Evolutionary conservation across 2,797 vertebrate species (phyloP).

Genomic region (Danio albolineatus): DNA sequence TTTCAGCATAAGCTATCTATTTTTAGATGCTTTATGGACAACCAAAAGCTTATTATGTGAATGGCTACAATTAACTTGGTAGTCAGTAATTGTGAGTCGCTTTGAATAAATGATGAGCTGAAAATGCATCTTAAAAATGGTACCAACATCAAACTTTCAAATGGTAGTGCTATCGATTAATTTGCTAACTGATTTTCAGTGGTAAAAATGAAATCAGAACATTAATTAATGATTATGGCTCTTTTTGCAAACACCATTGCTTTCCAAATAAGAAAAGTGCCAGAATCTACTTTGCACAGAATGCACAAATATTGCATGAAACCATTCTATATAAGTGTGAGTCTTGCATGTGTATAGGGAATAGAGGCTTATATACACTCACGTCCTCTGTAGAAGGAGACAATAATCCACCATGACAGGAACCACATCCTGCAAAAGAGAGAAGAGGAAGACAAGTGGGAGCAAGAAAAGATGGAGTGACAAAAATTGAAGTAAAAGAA

Average conservation of each 20-base stretch:
- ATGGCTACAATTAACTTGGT: too few relatives aligned
- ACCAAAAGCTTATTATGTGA: too few relatives aligned
- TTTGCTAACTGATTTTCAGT: background rate
- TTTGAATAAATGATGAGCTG: background rate
- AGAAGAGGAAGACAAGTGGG: background rate
- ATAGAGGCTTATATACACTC: constrained; percentile 72
- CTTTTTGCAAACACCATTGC: background rate
- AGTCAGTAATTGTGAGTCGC: background rate
- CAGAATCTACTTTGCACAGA: background rate
- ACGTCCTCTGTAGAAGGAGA: constrained; percentile 90
- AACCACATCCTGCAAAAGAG: constrained; percentile 83
- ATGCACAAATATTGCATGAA: background rate
- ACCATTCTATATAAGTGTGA: background rate
- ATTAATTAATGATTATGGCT: background rate
- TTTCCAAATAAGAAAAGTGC: background rate
- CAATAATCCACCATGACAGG: constrained; percentile 94
- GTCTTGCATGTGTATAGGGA: background rate
- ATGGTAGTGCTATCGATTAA: background rate
- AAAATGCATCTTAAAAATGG: background rate
- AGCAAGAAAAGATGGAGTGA: background rate
- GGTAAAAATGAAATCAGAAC: background rate
- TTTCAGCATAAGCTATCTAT: too few relatives aligned
- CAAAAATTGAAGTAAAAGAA: background rate
- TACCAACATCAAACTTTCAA: background rate
- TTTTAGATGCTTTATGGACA: too few relatives aligned